Evolutionary conservation across 2,888 invertebrate genomes (phyloP), one percentile per base, ranked within the genome.

Genomic region (Cepaea hortensis): DNA sequence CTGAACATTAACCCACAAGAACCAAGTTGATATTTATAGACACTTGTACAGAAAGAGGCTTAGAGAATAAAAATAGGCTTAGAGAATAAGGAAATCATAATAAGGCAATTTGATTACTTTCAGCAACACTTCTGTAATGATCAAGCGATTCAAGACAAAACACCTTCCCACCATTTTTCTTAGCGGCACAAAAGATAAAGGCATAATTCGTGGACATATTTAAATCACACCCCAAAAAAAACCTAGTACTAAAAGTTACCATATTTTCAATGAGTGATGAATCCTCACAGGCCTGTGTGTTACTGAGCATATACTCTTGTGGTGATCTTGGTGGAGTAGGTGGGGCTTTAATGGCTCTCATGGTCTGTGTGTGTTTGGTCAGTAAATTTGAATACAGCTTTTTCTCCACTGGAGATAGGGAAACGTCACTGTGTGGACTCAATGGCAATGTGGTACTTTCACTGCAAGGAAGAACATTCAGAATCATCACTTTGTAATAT

Each of bases 371-470:
- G 62, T 87, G 87, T 48, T 81, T 86, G 18, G 85, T 81, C 77
- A 88, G 68, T 61, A 89, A 85, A 81, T 88, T 88, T 20, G 89
- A 87, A 83, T 88, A 88, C 61, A 88, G 84, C 80, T 92, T 90
- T 86, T 92, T 91, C 86, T 93, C 93, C 79, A 92, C 90, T 0
- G 93, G 92, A 50, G 93, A 93, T 77, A 92, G 84, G 5, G 90
- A 88, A 11, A 87, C 89, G 73, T 92, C 92, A 80, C 91, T 90
- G 55, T 90, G 85, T 1, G 91, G 90, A 73, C 91, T 90, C 65
- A 90, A 88, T 15, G 91, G 89, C n/a, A 90, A 88, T 11, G 88
- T 88, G 50, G 91, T 91, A 88, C 91, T 92, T 86, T 92, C 93
- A 90, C 92, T 92, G 88, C n/a, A 62, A 15, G 13, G 7, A n/a